Evolutionary conservation across 2,888 invertebrate species (phyloP).

Genomic region (Quadriops clusia): DNA sequence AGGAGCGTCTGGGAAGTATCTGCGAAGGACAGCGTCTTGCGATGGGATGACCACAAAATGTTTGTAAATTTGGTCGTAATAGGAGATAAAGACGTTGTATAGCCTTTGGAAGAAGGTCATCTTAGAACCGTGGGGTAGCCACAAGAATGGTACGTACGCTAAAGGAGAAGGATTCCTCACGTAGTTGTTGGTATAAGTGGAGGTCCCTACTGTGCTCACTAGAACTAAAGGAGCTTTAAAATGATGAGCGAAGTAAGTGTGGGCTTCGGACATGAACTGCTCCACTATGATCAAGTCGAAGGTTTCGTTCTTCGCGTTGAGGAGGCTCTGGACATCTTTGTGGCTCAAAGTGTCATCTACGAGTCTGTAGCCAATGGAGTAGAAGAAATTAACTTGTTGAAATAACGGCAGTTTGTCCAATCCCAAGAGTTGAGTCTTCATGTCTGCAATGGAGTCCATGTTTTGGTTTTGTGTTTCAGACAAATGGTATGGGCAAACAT

Average conservation of each 20-base stretch:
- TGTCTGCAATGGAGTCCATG: no score
- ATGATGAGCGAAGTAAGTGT: slow-evolving; percentile 18
- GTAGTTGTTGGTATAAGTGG: slow-evolving; percentile 18
- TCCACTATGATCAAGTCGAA: slow-evolving; percentile 27
- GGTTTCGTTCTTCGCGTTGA: slow-evolving; percentile 18
- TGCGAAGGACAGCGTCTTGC: slow-evolving; percentile 22
- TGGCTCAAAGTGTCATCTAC: slow-evolving; percentile 13
- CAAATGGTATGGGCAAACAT: no score
- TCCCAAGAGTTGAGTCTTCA: no score
- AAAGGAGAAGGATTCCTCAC: slow-evolving; percentile 21
- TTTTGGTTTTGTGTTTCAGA: no score
- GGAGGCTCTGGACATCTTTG: slow-evolving; percentile 20
- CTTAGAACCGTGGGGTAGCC: slow-evolving; percentile 13
- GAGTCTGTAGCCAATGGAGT: neutral
- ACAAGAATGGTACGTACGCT: slow-evolving; percentile 17
- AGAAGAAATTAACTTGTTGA: no score
- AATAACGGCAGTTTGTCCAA: no score
- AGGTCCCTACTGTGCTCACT: slow-evolving; percentile 17
- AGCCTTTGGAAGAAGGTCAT: slow-evolving; percentile 21
- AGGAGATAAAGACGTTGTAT: slow-evolving; percentile 14
- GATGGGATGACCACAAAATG: slow-evolving; percentile 22
- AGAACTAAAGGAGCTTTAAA: slow-evolving; percentile 21
- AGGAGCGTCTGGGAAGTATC: slow-evolving; percentile 23
- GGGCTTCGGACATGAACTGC: slow-evolving; percentile 23
- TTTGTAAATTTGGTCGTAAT: slow-evolving; percentile 30